Evolutionary conservation across 2,888 invertebrate genomes (phyloP), one percentile per base, ranked within the genome.

Genomic region (Coenonympha arcania): DNA sequence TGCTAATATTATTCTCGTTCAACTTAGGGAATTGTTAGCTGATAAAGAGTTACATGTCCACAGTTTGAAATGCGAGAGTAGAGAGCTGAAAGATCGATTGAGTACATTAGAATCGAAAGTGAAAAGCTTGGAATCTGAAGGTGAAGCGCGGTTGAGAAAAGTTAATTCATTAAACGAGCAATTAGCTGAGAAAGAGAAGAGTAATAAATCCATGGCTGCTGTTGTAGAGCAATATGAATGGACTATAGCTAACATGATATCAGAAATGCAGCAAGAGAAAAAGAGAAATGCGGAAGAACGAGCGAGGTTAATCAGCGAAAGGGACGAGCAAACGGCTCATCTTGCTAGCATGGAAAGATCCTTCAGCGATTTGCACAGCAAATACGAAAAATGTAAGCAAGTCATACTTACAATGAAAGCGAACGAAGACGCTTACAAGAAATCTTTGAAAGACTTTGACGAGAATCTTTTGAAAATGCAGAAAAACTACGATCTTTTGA

Each of bases 401-500:
- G 70, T 89, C 26, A 79, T 88, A 57, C 64, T 87, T 6, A 84
- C 84, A 48, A 88, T 83, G 59, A 88, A 88, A 72, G 79, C 87
- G 4, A 87, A 87, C 43, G 93, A 95, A 78, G 92, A 92, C 48
- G 87, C 89, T 28, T 87, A 91, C 52, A 89, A 89, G 65, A 88
- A 90, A 66, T 90, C 91, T 56, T 87, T 94, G 6, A 87, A 89
- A 59, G 90, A 91, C 40, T 91, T 91, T 63, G 90, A 93, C 71
- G 89, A 89, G 41, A 91, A 90, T 48, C 79, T 93, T 16, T 85
- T 89, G 52, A 91, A 73, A 87, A 91, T 95, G 77, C 94, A 95
- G 68, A 92, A 91, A 57, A 93, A 94, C 74, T 95, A 96, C 71
- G 93, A 95, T 60, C 89, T 92, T 59, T 87, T 98, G 57, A 95